Evolutionary conservation across 2,888 invertebrate species (phyloP).

Genomic region (Chydorus sphaericus): DNA sequence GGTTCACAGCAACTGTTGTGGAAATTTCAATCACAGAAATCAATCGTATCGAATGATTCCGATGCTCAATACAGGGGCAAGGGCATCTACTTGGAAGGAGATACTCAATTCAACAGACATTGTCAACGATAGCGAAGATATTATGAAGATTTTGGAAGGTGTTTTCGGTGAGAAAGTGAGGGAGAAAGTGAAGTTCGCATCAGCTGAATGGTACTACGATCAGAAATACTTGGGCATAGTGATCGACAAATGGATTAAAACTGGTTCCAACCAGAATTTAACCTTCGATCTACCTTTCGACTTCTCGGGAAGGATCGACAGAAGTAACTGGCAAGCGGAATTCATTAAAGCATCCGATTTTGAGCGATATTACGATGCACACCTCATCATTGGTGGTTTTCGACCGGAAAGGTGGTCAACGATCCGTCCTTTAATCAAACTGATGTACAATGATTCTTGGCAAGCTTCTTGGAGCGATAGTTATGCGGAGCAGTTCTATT

Average conservation of each 20-base stretch:
- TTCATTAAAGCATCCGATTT: background rate
- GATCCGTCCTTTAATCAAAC: background rate
- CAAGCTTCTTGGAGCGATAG: background rate
- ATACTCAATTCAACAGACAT: background rate
- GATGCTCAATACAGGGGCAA: slow-evolving; percentile 2
- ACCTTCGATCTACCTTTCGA: background rate
- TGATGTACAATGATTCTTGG: background rate
- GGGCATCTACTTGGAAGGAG: background rate
- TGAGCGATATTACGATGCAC: background rate
- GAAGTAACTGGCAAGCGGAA: background rate
- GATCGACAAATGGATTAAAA: background rate
- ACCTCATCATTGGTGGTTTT: background rate
- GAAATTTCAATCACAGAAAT: background rate
- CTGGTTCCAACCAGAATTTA: too few relatives aligned
- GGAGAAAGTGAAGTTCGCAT: background rate
- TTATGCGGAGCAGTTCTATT: too few relatives aligned
- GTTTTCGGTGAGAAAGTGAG: background rate
- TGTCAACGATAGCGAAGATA: background rate
- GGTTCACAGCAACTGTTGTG: slow-evolving; percentile 1
- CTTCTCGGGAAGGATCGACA: background rate
- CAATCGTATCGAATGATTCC: background rate
- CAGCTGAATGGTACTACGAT: background rate
- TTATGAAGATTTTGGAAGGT: background rate
- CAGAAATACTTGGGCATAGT: background rate
- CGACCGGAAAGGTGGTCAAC: background rate